phyloP scores from a whole-genome alignment of 2,113 vertebrate species.

The Myotis yumanensis region DNA sequence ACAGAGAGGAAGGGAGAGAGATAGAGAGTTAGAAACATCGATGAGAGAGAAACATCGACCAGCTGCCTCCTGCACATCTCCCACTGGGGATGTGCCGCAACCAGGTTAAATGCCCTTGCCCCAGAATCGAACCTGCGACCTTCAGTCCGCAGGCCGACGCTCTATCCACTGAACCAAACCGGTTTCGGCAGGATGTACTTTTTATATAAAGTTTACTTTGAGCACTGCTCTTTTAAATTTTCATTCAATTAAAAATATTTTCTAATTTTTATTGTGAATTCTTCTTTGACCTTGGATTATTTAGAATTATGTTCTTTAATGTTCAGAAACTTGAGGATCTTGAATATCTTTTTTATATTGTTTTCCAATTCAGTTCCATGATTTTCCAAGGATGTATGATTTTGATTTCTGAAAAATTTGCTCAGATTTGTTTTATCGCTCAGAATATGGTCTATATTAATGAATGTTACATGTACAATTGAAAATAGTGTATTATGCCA shows the following conservation, averaged over 20 bases:
- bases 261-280: conserved; percentile 8
- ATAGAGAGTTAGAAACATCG: no score
- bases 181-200: not conserved
- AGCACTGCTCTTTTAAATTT: not conserved
- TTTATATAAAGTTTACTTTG: not conserved
- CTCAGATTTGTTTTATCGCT: not conserved
- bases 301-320: conserved; percentile 15
- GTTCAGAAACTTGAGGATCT: not conserved
- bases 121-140: no score
- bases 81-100: no score
- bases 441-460: not conserved
- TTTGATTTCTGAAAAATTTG: not conserved
- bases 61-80: no score
- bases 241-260: not conserved
- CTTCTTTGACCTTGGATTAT: not conserved
- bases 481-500: not conserved
- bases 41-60: no score
- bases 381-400: conserved; percentile 9
- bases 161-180: no score
- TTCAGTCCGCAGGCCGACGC: no score
- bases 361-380: not conserved
- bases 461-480: not conserved
- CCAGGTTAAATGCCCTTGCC: no score
- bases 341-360: not conserved
- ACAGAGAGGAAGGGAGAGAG: no score